A percentile compares a stretch with the other conserved stretches of the same genome.
Evolutionary conservation across 1,140 invertebrate genomes (phyloP).

Genomic region (Atopsyche davidsoni): DNA sequence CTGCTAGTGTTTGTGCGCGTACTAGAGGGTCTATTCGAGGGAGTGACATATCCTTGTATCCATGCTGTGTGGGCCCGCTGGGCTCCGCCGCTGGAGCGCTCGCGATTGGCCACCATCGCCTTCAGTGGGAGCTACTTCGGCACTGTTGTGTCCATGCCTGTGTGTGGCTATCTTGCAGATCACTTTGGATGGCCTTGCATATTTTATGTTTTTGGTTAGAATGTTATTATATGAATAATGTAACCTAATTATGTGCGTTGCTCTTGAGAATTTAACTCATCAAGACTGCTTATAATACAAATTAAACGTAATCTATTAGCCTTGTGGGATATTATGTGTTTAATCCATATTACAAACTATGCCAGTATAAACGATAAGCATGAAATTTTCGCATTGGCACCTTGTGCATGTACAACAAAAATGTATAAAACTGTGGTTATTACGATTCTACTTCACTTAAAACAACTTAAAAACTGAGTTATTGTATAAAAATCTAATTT

Average conservation of each 20-base stretch:
- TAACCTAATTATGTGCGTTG: constrained; percentile 3
- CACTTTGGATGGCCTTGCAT: constrained; percentile 77
- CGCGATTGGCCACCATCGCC: constrained; percentile 67
- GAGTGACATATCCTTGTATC: constrained; percentile 85
- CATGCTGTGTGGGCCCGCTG: constrained; percentile 83
- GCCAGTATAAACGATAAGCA: no score
- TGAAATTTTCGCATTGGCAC: no score
- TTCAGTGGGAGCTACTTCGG: constrained; percentile 80
- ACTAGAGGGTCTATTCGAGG: constrained; percentile 82
- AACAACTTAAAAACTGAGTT: no score
- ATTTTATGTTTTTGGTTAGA: constrained; percentile 81
- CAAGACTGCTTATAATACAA: no score
- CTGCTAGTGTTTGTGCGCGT: constrained; percentile 70
- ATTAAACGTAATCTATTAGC: no score
- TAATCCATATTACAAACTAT: no score
- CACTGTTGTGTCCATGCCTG: constrained; percentile 72
- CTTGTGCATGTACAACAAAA: no score
- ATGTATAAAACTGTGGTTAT: no score
- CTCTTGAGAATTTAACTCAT: no score
- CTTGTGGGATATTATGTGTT: no score
- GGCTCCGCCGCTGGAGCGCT: constrained; percentile 80
- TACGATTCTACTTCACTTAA: no score
- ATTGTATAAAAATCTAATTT: no score
- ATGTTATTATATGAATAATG: constrained; percentile 5
- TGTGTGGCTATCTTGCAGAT: constrained; percentile 66